phyloP scores from a whole-genome alignment of 2,113 vertebrate species.

The Shinisaurus crocodilurus region DNA sequence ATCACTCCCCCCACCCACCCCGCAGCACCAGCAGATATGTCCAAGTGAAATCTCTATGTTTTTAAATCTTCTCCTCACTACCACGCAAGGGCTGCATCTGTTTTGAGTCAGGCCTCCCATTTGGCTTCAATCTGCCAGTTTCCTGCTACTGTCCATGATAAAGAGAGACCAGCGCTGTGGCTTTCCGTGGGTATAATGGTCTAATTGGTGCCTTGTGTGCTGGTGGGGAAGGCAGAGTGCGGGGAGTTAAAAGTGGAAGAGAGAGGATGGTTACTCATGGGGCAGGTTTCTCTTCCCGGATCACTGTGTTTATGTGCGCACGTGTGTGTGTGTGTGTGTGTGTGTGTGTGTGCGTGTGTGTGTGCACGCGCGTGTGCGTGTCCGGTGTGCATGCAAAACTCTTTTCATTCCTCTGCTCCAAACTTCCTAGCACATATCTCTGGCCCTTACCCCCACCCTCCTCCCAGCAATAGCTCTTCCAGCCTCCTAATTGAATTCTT shows the following conservation, averaged over 20 bases:
- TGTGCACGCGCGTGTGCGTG: conserved; percentile 11
- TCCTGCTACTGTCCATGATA: conserved; percentile 82
- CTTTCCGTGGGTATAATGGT: conserved; percentile 67
- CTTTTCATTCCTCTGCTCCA: conserved; percentile 61
- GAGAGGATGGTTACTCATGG: conserved; percentile 42
- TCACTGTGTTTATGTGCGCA: conserved; percentile 1
- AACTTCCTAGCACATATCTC: conserved; percentile 23
- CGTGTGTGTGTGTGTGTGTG: neutral
- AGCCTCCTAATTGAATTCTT: conserved; percentile 65
- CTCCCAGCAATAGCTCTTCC: conserved; percentile 35
- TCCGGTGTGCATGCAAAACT: conserved; percentile 45
- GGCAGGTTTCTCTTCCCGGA: conserved; percentile 52
- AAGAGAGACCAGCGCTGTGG: conserved; percentile 65
- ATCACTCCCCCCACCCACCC: neutral
- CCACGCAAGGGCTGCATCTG: conserved; percentile 69
- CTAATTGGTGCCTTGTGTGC: conserved; percentile 70
- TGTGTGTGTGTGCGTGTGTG: neutral
- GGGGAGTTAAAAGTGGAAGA: conserved; percentile 42
- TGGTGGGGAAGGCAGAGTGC: conserved; percentile 31
- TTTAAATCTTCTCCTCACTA: conserved; percentile 47
- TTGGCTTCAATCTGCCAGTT: conserved; percentile 78
- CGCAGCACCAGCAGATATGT: conserved; percentile 48
- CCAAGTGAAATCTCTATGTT: conserved; percentile 66
- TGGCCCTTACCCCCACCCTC: conserved; percentile 35
- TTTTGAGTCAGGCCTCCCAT: conserved; percentile 67